Evolutionary conservation across 1,140 invertebrate species (phyloP).

Genomic region (Trissolcus basalis): DNA sequence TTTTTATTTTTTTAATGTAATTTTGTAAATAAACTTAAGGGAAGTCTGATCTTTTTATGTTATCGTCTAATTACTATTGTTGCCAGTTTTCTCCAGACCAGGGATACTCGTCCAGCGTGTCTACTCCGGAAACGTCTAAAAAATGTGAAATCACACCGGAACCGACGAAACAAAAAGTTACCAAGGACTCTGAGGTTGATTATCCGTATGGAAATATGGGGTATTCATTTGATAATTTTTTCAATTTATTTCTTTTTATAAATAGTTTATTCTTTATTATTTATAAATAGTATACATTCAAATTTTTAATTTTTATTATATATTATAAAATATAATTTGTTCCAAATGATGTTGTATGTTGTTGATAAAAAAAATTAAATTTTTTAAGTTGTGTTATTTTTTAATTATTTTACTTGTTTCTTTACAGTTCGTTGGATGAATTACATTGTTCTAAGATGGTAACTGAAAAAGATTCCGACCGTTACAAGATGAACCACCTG

Average conservation of each 20-base stretch:
- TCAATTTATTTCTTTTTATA: background rate
- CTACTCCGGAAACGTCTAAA: slow-evolving; percentile 29
- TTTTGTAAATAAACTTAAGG: background rate
- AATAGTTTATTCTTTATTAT: no score
- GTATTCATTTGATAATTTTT: slow-evolving; percentile 3
- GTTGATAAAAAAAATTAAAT: no score
- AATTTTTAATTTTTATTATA: no score
- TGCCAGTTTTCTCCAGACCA: slow-evolving; percentile 29
- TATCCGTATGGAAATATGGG: slow-evolving; percentile 21
- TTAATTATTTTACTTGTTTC: background rate
- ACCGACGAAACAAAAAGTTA: slow-evolving; percentile 15
- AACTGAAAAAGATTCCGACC: slow-evolving; percentile 65
- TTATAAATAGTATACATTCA: no score
- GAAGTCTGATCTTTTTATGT: background rate
- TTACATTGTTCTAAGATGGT: slow-evolving; percentile 10
- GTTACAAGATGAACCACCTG: slow-evolving; percentile 82
- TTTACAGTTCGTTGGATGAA: slow-evolving; percentile 19
- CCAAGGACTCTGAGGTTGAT: slow-evolving; percentile 16
- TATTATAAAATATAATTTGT: no score
- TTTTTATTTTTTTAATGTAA: background rate
- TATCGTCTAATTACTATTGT: slow-evolving; percentile 19
- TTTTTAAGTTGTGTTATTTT: background rate
- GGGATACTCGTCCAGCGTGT: slow-evolving; percentile 30
- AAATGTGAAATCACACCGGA: slow-evolving; percentile 10
- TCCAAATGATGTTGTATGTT: no score